Evolutionary conservation across 2,797 vertebrate genomes (phyloP).

Genomic region (Cirrhinus mrigala): DNA sequence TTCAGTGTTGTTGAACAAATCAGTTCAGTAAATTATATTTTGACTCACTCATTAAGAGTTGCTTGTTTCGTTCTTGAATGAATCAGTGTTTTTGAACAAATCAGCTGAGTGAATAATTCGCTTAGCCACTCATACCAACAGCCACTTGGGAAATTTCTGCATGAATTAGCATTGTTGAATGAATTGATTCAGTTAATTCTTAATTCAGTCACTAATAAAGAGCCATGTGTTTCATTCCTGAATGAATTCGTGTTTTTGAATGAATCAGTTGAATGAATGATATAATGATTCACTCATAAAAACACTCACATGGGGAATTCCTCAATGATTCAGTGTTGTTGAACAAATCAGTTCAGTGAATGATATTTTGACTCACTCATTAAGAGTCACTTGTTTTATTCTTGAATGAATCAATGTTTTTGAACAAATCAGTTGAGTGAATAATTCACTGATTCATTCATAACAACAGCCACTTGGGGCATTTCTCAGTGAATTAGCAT

Average conservation of each 20-base stretch:
- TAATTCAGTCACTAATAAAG: no score
- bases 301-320: no score
- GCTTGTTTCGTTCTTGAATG: neutral
- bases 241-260: no score
- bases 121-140: neutral
- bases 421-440: neutral
- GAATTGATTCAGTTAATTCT: no score
- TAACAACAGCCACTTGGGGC: neutral
- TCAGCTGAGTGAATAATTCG: neutral
- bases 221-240: no score
- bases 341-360: neutral
- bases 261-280: no score
- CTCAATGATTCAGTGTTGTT: neutral
- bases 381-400: neutral
- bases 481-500: neutral
- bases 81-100: neutral
- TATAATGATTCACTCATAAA: no score
- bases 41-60: neutral
- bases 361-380: neutral
- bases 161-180: neutral
- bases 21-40: neutral
- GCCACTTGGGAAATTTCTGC: neutral
- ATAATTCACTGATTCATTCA: neutral
- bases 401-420: neutral
- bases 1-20: neutral